Evolutionary conservation across 2,797 vertebrate genomes (phyloP).

Genomic region (Sebastes cheni): DNA sequence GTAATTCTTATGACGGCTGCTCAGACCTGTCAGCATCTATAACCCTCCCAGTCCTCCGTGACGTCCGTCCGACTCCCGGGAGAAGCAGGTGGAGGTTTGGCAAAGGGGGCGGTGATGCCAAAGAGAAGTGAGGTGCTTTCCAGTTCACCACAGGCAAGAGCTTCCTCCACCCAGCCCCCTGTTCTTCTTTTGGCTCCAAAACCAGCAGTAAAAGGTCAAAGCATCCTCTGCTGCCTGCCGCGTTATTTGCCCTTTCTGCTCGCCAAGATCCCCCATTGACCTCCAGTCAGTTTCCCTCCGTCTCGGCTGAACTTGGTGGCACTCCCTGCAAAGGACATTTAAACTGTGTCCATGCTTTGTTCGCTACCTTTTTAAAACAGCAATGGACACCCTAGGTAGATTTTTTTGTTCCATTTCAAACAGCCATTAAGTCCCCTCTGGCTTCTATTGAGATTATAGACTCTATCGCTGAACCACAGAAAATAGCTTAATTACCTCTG

Average conservation of each 20-base stretch:
- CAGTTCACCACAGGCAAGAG: slow-evolving; percentile 41
- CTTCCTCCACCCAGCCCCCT: slow-evolving; percentile 36
- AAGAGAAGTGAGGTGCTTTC: slow-evolving; percentile 40
- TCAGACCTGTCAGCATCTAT: slow-evolving; percentile 23
- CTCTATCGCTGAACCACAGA: not conserved
- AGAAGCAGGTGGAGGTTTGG: slow-evolving; percentile 12
- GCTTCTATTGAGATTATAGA: slow-evolving; percentile 1
- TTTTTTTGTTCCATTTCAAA: not conserved
- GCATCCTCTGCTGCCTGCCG: slow-evolving; percentile 52
- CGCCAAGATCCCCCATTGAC: slow-evolving; percentile 68
- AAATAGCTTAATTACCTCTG: slow-evolving; percentile 39
- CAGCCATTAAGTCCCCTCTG: not conserved
- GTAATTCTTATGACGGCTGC: slow-evolving; percentile 24
- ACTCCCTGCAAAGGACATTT: slow-evolving; percentile 27
- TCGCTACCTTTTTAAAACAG: not conserved
- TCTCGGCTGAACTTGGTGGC: slow-evolving; percentile 3
- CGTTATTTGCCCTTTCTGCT: slow-evolving; percentile 66
- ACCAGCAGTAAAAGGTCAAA: slow-evolving; percentile 72
- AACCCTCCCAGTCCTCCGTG: slow-evolving; percentile 11
- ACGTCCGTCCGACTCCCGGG: slow-evolving; percentile 4
- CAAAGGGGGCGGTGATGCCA: slow-evolving; percentile 13
- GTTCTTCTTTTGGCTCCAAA: slow-evolving; percentile 58
- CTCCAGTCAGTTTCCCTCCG: slow-evolving; percentile 47
- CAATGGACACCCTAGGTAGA: not conserved
- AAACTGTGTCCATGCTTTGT: not conserved